Percentiles rank a stretch among this genome's conserved stretches.
phyloP scores from a whole-genome alignment of 2,888 invertebrate species.

The Trachelus iudaicus region DNA sequence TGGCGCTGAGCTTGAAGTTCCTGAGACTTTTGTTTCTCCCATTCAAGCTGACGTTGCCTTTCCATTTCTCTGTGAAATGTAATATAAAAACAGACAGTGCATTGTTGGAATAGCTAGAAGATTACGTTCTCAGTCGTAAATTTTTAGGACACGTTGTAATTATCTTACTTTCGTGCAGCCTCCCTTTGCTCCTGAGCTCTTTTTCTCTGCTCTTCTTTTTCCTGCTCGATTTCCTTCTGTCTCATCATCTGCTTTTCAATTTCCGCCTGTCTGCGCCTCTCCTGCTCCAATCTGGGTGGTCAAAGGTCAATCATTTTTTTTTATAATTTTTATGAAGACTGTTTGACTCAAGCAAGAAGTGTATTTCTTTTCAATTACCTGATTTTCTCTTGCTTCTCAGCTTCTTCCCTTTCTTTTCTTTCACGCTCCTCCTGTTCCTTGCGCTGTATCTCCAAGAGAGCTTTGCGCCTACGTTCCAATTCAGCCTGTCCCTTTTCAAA shows the following conservation, averaged over 20 bases:
- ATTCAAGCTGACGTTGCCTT: slow-evolving; percentile 92
- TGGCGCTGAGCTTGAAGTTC: slow-evolving; percentile 89
- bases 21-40: slow-evolving; percentile 90
- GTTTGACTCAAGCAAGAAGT: neutral
- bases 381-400: slow-evolving; percentile 85
- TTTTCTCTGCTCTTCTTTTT: slow-evolving; percentile 82
- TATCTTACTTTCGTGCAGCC: slow-evolving; percentile 77
- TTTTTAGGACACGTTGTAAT: slow-evolving; percentile 48
- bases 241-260: slow-evolving; percentile 82
- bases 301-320: slow-evolving; percentile 18
- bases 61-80: slow-evolving; percentile 82
- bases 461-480: slow-evolving; percentile 88
- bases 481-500: slow-evolving; percentile 98
- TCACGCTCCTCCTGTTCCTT: slow-evolving; percentile 95
- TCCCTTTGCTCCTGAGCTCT: slow-evolving; percentile 84
- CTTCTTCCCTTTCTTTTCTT: slow-evolving; percentile 91
- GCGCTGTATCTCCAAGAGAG: slow-evolving; percentile 88
- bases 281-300: slow-evolving; percentile 70
- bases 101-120: neutral
- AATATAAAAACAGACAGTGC: neutral
- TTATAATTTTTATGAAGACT: neutral
- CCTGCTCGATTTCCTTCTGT: slow-evolving; percentile 80
- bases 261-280: slow-evolving; percentile 88
- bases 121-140: neutral
- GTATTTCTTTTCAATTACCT: slow-evolving; percentile 72